Percentiles rank a stretch among this genome's conserved stretches.
Evolutionary conservation across 1,140 invertebrate genomes (phyloP).

Genomic region (Drosophila grimshawi): DNA sequence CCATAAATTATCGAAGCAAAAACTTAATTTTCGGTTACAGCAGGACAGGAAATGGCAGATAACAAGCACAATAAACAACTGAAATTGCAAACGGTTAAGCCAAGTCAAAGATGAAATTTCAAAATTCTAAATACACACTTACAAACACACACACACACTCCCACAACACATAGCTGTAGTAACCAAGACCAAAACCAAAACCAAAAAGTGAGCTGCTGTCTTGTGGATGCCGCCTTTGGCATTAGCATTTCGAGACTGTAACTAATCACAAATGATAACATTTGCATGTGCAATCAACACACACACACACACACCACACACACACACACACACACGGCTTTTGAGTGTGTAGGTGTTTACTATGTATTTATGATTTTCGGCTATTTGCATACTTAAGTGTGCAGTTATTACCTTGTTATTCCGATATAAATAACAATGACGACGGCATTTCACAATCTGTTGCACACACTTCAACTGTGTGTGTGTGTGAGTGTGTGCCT

Average conservation of each 20-base stretch:
- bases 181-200: slow-evolving; percentile 11
- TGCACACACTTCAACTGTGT: slow-evolving; percentile 14
- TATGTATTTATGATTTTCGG: slow-evolving; percentile 62
- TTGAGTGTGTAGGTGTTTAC: slow-evolving; percentile 48
- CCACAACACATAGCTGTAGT: background rate
- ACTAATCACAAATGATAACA: slow-evolving; percentile 83
- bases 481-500: background rate
- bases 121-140: slow-evolving; percentile 18
- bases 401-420: slow-evolving; percentile 83
- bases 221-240: slow-evolving; percentile 55
- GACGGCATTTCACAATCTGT: slow-evolving; percentile 31
- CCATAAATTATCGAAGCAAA: slow-evolving; percentile 59
- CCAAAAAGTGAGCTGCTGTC: slow-evolving; percentile 50
- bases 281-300: slow-evolving; percentile 69
- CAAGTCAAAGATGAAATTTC: slow-evolving; percentile 15
- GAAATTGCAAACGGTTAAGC: slow-evolving; percentile 15
- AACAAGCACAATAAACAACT: slow-evolving; percentile 18
- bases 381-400: slow-evolving; percentile 83
- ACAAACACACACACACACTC: background rate
- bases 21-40: slow-evolving; percentile 56
- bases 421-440: slow-evolving; percentile 77
- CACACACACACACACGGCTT: slow-evolving; percentile 4
- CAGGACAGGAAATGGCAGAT: slow-evolving; percentile 31
- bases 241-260: slow-evolving; percentile 75
- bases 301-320: slow-evolving; percentile 20